Evolutionary conservation across 2,888 invertebrate genomes (phyloP).

Genomic region (Tetranychus truncatus): DNA sequence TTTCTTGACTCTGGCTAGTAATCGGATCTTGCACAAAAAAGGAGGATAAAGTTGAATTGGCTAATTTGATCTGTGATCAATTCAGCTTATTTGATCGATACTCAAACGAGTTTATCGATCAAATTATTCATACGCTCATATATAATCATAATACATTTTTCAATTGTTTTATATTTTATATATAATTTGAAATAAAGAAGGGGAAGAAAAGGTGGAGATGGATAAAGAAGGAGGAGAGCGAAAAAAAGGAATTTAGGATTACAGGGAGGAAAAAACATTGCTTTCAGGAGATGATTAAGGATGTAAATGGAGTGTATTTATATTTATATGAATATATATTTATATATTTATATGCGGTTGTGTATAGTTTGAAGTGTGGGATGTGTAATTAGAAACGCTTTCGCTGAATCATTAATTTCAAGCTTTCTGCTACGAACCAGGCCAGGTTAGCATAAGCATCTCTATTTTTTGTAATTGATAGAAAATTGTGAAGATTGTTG

Average conservation of each 20-base stretch:
- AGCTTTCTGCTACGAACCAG: no score
- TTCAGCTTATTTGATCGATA: background rate
- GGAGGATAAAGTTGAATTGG: background rate
- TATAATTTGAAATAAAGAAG: background rate
- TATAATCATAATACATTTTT: background rate
- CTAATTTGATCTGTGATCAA: background rate
- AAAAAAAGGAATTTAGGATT: background rate
- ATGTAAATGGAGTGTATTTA: background rate
- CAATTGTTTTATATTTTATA: background rate
- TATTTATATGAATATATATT: background rate
- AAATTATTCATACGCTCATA: background rate
- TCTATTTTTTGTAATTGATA: no score
- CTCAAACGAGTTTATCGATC: background rate
- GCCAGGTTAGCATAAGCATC: no score
- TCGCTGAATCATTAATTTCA: background rate
- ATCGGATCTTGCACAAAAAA: background rate
- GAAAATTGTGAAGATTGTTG: no score
- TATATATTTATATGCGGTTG: background rate
- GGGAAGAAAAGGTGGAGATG: background rate
- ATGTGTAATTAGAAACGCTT: background rate
- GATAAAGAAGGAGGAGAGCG: background rate
- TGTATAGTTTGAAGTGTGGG: background rate
- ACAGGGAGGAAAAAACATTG: background rate
- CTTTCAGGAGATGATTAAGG: background rate
- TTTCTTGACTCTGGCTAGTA: slow-evolving; percentile 1